A percentile compares a stretch with the other conserved stretches of the same genome.
Conservation (phyloP, 2,113 vertebrate genomes). For the Dromaius novaehollandiae region DNA sequence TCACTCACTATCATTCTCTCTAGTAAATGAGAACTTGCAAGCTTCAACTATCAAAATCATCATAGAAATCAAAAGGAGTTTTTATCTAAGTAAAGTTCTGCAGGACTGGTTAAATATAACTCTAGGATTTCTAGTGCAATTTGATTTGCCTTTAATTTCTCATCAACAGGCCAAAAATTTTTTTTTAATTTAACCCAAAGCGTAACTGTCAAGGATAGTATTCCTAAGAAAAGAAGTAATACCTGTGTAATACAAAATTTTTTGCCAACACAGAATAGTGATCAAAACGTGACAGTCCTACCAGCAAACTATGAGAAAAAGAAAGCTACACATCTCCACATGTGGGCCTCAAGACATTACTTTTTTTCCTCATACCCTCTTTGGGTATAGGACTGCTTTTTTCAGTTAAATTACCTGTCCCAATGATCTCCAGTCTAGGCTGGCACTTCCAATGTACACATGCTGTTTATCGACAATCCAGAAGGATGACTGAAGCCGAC, state of each 20-base stretch:
- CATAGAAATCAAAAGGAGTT: neutral
- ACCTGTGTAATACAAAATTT: neutral
- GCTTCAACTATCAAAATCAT: neutral
- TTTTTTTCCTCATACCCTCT: neutral
- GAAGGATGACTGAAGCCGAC: constrained; percentile 90
- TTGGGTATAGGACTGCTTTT: neutral
- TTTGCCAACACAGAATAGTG: neutral
- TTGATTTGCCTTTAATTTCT: neutral
- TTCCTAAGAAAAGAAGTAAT: neutral
- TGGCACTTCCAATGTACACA: constrained; percentile 92
- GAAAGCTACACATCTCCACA: neutral
- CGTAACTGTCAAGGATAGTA: neutral
- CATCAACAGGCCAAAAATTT: neutral
- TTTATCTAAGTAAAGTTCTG: neutral
- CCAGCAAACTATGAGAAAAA: neutral
- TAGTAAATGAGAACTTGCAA: neutral
- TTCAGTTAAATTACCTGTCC: constrained; percentile 82
- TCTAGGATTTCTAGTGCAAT: neutral
- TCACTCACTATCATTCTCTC: neutral
- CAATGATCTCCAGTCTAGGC: constrained; percentile 91
- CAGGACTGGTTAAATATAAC: neutral
- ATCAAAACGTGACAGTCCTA: neutral
- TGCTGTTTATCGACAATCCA: constrained; percentile 96
- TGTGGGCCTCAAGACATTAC: neutral
- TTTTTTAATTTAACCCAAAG: neutral